Base-by-base conservation (phyloP, 2,113 vertebrate genomes). In the Ictalurus punctatus region DNA sequence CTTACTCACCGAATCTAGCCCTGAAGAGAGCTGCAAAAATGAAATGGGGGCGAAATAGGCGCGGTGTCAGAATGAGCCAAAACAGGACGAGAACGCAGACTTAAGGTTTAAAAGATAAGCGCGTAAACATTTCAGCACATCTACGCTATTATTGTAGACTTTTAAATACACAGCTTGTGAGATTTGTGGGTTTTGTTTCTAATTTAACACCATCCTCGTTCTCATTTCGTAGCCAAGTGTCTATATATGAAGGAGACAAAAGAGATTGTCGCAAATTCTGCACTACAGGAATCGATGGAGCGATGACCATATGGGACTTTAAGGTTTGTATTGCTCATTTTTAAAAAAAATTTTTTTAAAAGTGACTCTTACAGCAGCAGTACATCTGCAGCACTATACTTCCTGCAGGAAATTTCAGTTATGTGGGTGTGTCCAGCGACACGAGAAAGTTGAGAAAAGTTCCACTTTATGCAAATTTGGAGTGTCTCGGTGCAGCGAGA, bases 291-390 rank as follows among this genome's bases (percentile, higher is more conserved):
- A 99, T 99, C 3, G 98, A 99, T 88, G 98, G 98, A 94, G 98
- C 98, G 56, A 99, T 99, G 98, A 98, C 98, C 92, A 98, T 99
- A 95, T 99, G 98, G 98, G 98, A 99, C 94, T 98, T 99, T 91
- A 99, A 99, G 98, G 98, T 99, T 91, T 30, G 89, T 78, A 52
- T 23, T 82, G 56, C 30, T 23, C 0, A 34, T 34, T 34, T 34
- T n/a, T n/a, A n/a, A n/a, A n/a, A n/a, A n/a, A n/a, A n/a, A n/a
- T 73, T 71, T 27, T 8, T 63, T 52, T 8, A 21, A 14, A 54
- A 59, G 8, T 54, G 30, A 10, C n/a, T 40, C 58, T 54, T 69
- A 44, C 7, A 37, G 76, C 44, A 79, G 25, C 48, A 54, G 4
- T 13, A 5, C 9, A 78, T 74, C 34, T 1, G 2, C 44, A 48